Evolutionary conservation across 2,888 invertebrate species (phyloP), one percentile per base, ranked within the genome.

Genomic region (Theretra japonica): DNA sequence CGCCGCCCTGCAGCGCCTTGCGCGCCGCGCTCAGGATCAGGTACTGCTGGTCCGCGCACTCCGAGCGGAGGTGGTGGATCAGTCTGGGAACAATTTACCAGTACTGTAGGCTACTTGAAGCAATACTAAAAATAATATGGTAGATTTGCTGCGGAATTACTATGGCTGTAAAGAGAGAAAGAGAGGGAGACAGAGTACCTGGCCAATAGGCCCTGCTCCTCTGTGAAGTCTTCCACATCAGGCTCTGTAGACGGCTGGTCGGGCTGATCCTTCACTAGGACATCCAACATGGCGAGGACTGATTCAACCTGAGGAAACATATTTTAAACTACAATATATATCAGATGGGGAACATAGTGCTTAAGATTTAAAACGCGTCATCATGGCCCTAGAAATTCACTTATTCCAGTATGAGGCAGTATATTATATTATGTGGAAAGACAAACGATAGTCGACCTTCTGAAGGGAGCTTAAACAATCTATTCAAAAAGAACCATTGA

Each of bases 161-260:
- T 2, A 11, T 41, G 41, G 2, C 41, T 41, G 11, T 1, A 11
- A 2, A 8, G 41, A 41, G 41, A 41, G 7, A 6, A 2, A 41
- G 41, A 28, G 15, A 15, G 15, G 15, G 41, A 41, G 41, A 41
- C 2, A 41, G 11, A 8, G 33, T 75, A 96, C 97, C 98, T 90
- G 56, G 98, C 99, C 72, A 99, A 95, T 23, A 99, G 94, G 57
- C 98, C 97, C 88, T 99, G 99, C 80, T 98, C 99, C 88, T 99
- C 99, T 48, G 98, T 97, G 88, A 99, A 98, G 90, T 99, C 99
- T 85, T 99, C 99, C 0, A 96, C 95, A 88, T 98, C 98, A 0
- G 96, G 95, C 71, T 96, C 96, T n/a, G 95, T 17, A 79, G 88
- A 83, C 0, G 96, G 95, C 82, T 97, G 97, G 83, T 97, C 97